Conservation (phyloP, 2,797 vertebrate species). For the Catamblyrhynchus diadema region DNA sequence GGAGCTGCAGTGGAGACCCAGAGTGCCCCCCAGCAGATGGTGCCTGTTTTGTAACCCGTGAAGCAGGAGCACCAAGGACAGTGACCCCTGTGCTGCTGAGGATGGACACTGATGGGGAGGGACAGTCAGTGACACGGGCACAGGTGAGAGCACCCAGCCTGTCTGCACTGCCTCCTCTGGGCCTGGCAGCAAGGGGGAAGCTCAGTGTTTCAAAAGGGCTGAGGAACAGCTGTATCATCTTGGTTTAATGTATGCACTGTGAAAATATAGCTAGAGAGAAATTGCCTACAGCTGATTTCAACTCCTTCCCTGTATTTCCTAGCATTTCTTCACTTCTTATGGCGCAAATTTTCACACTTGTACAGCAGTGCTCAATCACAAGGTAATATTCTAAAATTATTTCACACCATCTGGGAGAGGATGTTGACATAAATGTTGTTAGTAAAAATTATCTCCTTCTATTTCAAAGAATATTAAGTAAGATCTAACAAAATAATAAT, state of each 20-base stretch:
- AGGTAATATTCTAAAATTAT: neutral
- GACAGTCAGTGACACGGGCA: accelerated
- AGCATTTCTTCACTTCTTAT: neutral
- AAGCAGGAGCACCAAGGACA: neutral
- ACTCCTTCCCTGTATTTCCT: neutral
- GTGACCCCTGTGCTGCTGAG: neutral
- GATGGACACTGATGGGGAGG: neutral
- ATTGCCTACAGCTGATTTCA: neutral
- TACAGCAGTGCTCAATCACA: neutral
- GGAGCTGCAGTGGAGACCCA: neutral
- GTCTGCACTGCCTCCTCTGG: neutral
- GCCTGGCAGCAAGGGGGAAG: neutral
- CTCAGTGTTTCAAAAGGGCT: neutral
- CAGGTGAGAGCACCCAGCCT: neutral
- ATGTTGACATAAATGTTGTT: neutral
- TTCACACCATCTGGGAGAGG: neutral
- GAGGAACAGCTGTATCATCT: neutral
- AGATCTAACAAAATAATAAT: neutral
- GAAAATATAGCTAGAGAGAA: neutral
- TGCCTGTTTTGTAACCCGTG: neutral
- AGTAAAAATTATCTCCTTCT: neutral
- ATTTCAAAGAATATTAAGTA: neutral
- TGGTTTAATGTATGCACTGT: neutral
- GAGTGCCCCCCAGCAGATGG: neutral
- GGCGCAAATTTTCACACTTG: neutral